Evolutionary conservation across 2,888 invertebrate genomes (phyloP).

Genomic region (Aphidius colemani): DNA sequence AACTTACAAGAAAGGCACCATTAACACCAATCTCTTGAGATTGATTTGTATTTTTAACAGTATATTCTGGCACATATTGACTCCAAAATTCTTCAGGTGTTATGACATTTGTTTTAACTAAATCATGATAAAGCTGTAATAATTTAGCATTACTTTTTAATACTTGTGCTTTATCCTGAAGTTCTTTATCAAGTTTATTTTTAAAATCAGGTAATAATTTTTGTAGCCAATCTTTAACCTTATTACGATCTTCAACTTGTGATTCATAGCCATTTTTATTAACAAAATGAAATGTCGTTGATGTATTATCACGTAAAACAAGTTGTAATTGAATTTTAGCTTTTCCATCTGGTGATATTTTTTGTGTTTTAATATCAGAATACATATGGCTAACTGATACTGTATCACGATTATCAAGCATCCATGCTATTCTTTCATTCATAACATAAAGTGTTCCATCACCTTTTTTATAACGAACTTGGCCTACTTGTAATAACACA

Average conservation of each 20-base stretch:
- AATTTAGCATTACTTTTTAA: conserved; percentile 88
- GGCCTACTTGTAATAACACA: conserved; percentile 87
- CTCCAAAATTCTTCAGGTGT: conserved; percentile 98
- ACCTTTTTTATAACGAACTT: conserved; percentile 94
- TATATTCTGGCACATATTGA: conserved; percentile 80
- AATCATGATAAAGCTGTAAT: conserved; percentile 92
- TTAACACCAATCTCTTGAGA: conserved; percentile 85
- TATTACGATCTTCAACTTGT: conserved; percentile 88
- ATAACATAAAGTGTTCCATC: conserved; percentile 95
- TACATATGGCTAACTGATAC: conserved; percentile 93
- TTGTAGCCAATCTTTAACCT: conserved; percentile 89
- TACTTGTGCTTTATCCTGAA: conserved; percentile 67
- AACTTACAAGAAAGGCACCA: conserved; percentile 67
- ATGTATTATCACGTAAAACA: conserved; percentile 89
- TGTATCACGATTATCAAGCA: conserved; percentile 89
- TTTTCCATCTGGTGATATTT: conserved; percentile 96
- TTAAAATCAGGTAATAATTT: conserved; percentile 92
- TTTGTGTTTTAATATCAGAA: conserved; percentile 96
- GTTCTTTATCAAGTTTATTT: conserved; percentile 85
- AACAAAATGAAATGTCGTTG: conserved; percentile 97
- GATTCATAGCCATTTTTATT: conserved; percentile 81
- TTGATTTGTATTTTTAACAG: conserved; percentile 71
- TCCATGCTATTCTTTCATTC: conserved; percentile 96
- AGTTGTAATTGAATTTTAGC: conserved; percentile 98
- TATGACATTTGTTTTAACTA: conserved; percentile 95